phyloP scores from a whole-genome alignment of 2,797 vertebrate genomes.

The Manis javanica region DNA sequence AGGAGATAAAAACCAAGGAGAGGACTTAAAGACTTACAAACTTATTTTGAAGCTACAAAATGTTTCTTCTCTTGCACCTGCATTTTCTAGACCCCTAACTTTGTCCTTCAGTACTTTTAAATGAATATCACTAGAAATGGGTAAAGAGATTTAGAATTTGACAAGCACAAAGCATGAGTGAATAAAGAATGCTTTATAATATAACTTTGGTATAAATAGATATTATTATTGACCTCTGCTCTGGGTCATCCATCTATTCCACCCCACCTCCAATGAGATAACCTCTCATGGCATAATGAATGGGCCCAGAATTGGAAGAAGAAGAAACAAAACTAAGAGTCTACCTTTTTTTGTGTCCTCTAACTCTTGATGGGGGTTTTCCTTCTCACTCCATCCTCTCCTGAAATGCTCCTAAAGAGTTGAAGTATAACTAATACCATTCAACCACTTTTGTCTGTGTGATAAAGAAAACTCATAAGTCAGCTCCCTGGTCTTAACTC shows the following conservation, averaged over 20 bases:
- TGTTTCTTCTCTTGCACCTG: slow-evolving; percentile 28
- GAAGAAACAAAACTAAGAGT: slow-evolving; percentile 77
- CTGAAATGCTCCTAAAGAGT: slow-evolving; percentile 90
- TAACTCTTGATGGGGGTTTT: slow-evolving; percentile 74
- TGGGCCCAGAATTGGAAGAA: slow-evolving; percentile 82
- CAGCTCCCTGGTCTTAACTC: slow-evolving; percentile 89
- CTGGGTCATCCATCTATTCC: not conserved
- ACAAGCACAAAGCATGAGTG: not conserved
- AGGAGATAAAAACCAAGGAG: slow-evolving; percentile 54
- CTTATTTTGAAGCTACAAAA: slow-evolving; percentile 28
- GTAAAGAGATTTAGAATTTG: slow-evolving; percentile 17
- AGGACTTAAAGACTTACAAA: slow-evolving; percentile 28
- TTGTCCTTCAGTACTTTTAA: slow-evolving; percentile 46
- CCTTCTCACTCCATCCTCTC: slow-evolving; percentile 57
- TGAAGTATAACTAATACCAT: slow-evolving; percentile 96
- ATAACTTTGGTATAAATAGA: slow-evolving; percentile 43
- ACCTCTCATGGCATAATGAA: slow-evolving; percentile 87
- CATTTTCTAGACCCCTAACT: slow-evolving; percentile 15
- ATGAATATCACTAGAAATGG: slow-evolving; percentile 18
- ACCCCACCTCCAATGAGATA: slow-evolving; percentile 67
- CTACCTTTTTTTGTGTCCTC: slow-evolving; percentile 86
- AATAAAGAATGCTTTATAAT: slow-evolving; percentile 14
- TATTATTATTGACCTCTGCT: slow-evolving; percentile 68
- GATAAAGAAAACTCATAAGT: slow-evolving; percentile 92
- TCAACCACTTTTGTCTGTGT: slow-evolving; percentile 89